Base-by-base conservation (phyloP, 2,888 invertebrate species). In the Ormyrus pomaceus region DNA sequence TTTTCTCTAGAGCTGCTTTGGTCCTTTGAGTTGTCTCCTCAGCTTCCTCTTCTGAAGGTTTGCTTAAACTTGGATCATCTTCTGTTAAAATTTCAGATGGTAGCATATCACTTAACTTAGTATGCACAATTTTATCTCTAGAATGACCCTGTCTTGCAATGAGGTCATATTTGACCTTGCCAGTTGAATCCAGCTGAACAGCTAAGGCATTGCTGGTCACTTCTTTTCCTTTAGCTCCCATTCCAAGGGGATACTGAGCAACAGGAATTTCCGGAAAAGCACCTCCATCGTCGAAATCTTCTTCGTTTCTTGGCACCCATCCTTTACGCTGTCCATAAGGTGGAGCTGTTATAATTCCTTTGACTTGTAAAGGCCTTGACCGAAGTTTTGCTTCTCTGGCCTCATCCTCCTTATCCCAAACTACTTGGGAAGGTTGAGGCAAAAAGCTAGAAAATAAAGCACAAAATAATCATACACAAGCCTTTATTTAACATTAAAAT, bases 241-340 rank as follows among this genome's bases (percentile, higher is more conserved):
- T 96, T 8, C 95, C 95, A 78, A 99, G 91, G 0, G 99, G 99
- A 91, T 97, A 97, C 88, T 99, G 99, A 0, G 98, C 99, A 45
- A 98, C 96, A 87, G 96, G 96, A 83, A 99, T 97, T 92, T 99
- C 99, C 0, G 99, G 99, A 91, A 97, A 99, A 0, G 99, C 97
- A 48, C 99, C 99, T 0, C 99, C 99, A 94, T 99, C 99, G 89
- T 93, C 93, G 91, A 93, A 95, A 89, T 95, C 95, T 92, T 94
- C 96, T 71, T 95, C 94, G 70, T 92, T 93, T 70, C 99, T 92
- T 0, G 99, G 99, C 8, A 98, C 93, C 97, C 98, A 99, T 86
- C 97, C 97, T 91, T 95, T 95, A 84, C 99, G 93, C 87, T 97
- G 96, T 0, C 99, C 98, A 92, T 99, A 99, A 0, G 98, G 98